These are phyloP conservation scores for Lacerta bilineata DNA, from an alignment of 2,797 vertebrate species.

Conservation along the genomic window DNA sequence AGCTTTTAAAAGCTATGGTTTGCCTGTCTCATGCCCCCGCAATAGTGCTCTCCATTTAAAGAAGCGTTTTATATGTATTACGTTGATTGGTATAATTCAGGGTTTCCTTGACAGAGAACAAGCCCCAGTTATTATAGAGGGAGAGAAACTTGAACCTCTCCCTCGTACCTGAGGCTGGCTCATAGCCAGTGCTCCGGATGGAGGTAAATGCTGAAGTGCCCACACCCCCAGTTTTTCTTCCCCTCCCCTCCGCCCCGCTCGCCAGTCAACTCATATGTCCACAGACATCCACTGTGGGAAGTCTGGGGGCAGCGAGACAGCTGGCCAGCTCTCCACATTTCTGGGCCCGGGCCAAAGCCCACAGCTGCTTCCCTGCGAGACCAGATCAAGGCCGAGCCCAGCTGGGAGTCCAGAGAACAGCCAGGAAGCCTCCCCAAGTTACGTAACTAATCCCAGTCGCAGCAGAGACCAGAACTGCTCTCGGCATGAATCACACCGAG, in stretches of 20 bases:
- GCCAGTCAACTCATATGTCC: neutral
- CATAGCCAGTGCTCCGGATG: neutral
- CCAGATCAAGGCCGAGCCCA: conserved; percentile 18
- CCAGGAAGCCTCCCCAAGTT: conserved; percentile 13
- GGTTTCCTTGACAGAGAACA: neutral
- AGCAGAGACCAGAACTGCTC: conserved; percentile 1
- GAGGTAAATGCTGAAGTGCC: neutral
- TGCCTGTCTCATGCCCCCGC: neutral
- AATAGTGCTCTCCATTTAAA: neutral
- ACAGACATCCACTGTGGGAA: conserved; percentile 19
- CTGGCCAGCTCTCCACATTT: conserved; percentile 19
- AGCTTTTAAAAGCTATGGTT: neutral
- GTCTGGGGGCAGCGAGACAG: conserved; percentile 46
- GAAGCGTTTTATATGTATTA: neutral
- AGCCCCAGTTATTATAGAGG: neutral
- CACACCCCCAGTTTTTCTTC: neutral
- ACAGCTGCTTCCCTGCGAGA: conserved; percentile 40
- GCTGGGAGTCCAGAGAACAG: conserved; percentile 16
- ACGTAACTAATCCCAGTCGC: conserved; percentile 19
- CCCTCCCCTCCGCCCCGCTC: neutral
- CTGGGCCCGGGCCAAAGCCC: conserved; percentile 14
- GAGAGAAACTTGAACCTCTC: neutral
- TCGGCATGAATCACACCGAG: neutral
- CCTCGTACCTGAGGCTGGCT: neutral
- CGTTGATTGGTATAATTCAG: conserved; percentile 8